Evolutionary conservation across 2,888 invertebrate genomes (phyloP).

Genomic region (Nephrotoma appendiculata): DNA sequence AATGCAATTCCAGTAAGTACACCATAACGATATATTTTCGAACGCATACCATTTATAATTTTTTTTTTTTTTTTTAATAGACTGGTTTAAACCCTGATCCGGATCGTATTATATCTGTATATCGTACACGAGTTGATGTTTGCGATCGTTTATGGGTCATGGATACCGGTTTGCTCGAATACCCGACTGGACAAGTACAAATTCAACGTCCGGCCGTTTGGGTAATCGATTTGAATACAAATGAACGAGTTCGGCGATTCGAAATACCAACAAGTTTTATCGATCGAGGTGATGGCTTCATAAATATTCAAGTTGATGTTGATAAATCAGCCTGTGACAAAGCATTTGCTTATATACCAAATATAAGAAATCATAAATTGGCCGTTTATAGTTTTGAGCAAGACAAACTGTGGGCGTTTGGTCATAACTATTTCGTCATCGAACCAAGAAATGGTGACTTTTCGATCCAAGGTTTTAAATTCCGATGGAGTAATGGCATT

Average conservation of each 20-base stretch:
- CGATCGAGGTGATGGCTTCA: constrained; percentile 30
- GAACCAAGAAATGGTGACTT: constrained; percentile 58
- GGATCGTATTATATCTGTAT: constrained; percentile 45
- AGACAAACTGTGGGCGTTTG: constrained; percentile 51
- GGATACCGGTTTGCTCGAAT: constrained; percentile 58
- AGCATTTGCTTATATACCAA: constrained; percentile 56
- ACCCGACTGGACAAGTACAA: constrained; percentile 37
- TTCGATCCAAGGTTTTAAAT: constrained; percentile 48
- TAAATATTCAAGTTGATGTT: constrained; percentile 55
- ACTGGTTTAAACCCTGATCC: constrained; percentile 12
- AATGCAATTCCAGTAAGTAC: constrained; percentile 21
- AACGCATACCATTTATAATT: background rate
- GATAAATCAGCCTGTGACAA: constrained; percentile 39
- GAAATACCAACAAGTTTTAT: constrained; percentile 29
- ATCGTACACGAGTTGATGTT: constrained; percentile 51
- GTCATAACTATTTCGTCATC: constrained; percentile 59
- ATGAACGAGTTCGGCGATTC: constrained; percentile 42
- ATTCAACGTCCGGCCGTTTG: constrained; percentile 47
- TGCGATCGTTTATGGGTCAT: constrained; percentile 68
- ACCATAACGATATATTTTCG: background rate
- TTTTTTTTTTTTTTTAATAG: too few relatives aligned
- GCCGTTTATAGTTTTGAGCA: constrained; percentile 39
- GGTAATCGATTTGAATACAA: constrained; percentile 48
- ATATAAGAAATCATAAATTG: constrained; percentile 22
- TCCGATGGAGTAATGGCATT: constrained; percentile 69